Evolutionary conservation across 64 coral and sea anemone species (phyloP).

Genomic region (Orbicella faveolata): DNA sequence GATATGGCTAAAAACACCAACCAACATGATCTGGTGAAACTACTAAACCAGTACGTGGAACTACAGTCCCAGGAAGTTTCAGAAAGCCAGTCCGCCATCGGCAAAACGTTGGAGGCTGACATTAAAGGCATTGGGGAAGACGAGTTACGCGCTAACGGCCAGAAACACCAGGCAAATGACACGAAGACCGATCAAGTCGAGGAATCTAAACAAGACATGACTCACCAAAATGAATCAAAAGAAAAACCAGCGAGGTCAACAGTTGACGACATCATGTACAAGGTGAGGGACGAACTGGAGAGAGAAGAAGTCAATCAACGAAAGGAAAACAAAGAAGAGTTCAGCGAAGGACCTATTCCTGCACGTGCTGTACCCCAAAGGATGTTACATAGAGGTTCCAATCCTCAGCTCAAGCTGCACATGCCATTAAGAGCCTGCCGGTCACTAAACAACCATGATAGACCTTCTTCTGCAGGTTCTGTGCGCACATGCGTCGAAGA

Average conservation of each 20-base stretch:
- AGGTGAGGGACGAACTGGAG: not conserved
- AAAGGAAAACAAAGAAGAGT: not conserved
- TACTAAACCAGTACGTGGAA: constrained; percentile 56
- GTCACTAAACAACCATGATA: not conserved
- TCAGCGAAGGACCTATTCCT: not conserved
- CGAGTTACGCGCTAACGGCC: not conserved
- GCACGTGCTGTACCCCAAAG: not conserved
- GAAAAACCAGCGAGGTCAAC: not conserved
- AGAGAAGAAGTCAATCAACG: not conserved
- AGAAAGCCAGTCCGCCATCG: not conserved
- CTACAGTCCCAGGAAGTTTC: constrained; percentile 22
- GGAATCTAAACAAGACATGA: too few relatives aligned
- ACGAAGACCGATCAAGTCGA: not conserved
- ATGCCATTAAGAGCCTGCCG: not conserved
- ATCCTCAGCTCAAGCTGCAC: not conserved
- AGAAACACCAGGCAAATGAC: not conserved
- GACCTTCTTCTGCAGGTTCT: not conserved
- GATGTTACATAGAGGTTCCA: not conserved
- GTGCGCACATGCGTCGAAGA: not conserved
- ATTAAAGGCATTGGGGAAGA: too few relatives aligned
- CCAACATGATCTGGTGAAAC: constrained; percentile 32
- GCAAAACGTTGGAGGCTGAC: not conserved
- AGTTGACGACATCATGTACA: not conserved
- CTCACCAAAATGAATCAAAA: not conserved
- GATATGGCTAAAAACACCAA: constrained; percentile 28